Conservation (phyloP, 2,888 invertebrate species). For the Platycheirus rosarum region DNA sequence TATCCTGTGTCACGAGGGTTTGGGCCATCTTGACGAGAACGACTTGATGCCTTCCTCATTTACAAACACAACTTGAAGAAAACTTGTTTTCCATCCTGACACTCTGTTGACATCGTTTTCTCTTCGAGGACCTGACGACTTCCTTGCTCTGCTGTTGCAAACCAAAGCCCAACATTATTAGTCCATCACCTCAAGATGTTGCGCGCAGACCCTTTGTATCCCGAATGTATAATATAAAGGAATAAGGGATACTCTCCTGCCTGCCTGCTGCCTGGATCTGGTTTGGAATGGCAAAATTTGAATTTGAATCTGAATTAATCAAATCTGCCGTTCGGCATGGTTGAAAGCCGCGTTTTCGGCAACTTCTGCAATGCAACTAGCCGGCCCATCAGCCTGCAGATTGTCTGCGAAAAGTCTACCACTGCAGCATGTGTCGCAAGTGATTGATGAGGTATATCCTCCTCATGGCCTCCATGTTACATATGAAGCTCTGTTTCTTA, state of each 20-base stretch:
- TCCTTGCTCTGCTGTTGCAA: conserved; percentile 52
- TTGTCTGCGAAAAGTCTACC: conserved; percentile 65
- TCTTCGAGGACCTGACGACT: conserved; percentile 28
- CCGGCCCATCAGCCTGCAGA: conserved; percentile 28
- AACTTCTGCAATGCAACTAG: conserved; percentile 61
- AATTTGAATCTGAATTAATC: conserved; percentile 73
- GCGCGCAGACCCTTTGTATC: conserved; percentile 56
- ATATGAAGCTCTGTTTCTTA: conserved; percentile 8
- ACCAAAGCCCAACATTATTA: conserved; percentile 65
- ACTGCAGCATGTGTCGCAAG: conserved; percentile 71
- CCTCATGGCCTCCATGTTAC: conserved; percentile 2
- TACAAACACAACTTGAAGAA: conserved; percentile 56
- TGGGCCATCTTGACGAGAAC: too few relatives aligned
- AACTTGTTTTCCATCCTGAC: conserved; percentile 70
- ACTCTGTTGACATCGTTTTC: conserved; percentile 62
- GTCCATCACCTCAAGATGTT: conserved; percentile 73
- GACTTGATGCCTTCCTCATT: conserved; percentile 54
- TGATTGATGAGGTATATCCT: conserved; percentile 69
- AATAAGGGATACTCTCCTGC: neutral
- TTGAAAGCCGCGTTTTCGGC: conserved; percentile 44
- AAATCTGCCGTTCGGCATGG: conserved; percentile 51
- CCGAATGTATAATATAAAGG: conserved; percentile 37
- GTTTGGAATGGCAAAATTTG: conserved; percentile 58
- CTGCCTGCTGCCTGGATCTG: conserved; percentile 5
- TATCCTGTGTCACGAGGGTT: neutral